A percentile compares a stretch with the other conserved stretches of the same genome.
Evolutionary conservation across 2,113 vertebrate species (phyloP).

Genomic region (Saguinus midas): DNA sequence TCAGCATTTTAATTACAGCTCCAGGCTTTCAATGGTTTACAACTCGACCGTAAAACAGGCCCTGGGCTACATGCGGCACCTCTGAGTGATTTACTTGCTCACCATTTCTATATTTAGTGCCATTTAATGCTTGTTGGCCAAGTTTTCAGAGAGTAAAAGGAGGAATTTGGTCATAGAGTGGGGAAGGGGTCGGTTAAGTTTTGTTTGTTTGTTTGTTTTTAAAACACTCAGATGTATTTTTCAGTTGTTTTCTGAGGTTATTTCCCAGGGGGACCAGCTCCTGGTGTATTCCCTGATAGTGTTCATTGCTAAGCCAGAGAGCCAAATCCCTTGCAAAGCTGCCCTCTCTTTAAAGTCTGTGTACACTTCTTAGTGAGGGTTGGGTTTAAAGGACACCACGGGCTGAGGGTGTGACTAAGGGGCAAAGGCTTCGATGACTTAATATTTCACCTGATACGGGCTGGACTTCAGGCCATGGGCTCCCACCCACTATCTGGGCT

Average conservation of each 20-base stretch:
- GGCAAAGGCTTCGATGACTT: not conserved
- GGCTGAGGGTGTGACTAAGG: too few species aligned
- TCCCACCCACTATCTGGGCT: too few species aligned
- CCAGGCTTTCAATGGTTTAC: slow-evolving; percentile 43
- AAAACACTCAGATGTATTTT: not conserved
- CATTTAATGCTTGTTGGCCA: not conserved
- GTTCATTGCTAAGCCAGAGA: not conserved
- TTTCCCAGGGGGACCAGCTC: not conserved
- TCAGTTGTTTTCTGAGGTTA: not conserved
- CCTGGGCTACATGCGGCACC: slow-evolving; percentile 56
- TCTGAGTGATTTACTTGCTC: slow-evolving; percentile 50
- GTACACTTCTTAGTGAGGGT: not conserved
- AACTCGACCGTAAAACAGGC: slow-evolving; percentile 52
- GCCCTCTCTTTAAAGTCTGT: not conserved
- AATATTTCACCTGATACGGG: accelerated
- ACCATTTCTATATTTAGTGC: slow-evolving; percentile 61
- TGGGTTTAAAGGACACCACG: not conserved
- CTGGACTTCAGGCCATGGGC: not conserved
- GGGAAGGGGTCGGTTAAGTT: not conserved
- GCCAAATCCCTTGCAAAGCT: not conserved
- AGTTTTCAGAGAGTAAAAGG: slow-evolving; percentile 33
- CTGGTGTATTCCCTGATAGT: too few species aligned
- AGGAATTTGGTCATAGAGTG: not conserved
- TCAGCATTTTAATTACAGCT: slow-evolving; percentile 58
- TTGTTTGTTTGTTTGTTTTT: not conserved